Base-by-base conservation (phyloP, 2,888 invertebrate genomes). In the Cetonia aurata region DNA sequence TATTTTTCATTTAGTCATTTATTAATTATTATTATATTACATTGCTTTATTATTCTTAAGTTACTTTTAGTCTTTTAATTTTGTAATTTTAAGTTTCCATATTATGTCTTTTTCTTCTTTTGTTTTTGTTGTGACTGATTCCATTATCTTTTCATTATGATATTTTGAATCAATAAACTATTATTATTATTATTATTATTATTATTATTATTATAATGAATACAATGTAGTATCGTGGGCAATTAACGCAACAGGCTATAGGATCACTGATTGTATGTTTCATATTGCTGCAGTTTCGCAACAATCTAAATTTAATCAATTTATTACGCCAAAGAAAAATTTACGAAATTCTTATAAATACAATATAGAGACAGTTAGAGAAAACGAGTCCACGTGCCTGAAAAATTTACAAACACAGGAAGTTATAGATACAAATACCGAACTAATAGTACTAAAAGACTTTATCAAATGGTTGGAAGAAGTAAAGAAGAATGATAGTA, bases 401-500 rank as follows among this genome's bases (percentile, higher is more conserved):
- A 37, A 62, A 50, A 50, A 62, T 50, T 50, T 62, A 4, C 17
- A 17, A 15, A 17, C 50, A 12, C 17, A 62, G 6, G 15, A 33
- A 15, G 9, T 65, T 37, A 9, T 65, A 17, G 37, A 52, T 37
- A 37, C 62, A 50, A 65, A 65, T 17, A 15, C 50, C 33, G 62
- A 65, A 65, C 8, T n/a, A 52, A 10, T 2, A 37, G 37, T 19
- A 37, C 9, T 65, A 3, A 10, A 50, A 17, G 50, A 65, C 10
- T 65, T 65, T 50, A 50, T 65, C 37, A 3, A 10, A 6, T 65
- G 62, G 50, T 50, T 65, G 17, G 41, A 37, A 19, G 15, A 50
- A 52, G 10, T 17, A 12, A 65, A 37, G 33, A 10, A 50, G 15
- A 17, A 37, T 37, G 10, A 50, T 12, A 13, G 15, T 37, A 33